Evolutionary conservation across 1,140 invertebrate genomes (phyloP).

Genomic region (Magallana gigas): DNA sequence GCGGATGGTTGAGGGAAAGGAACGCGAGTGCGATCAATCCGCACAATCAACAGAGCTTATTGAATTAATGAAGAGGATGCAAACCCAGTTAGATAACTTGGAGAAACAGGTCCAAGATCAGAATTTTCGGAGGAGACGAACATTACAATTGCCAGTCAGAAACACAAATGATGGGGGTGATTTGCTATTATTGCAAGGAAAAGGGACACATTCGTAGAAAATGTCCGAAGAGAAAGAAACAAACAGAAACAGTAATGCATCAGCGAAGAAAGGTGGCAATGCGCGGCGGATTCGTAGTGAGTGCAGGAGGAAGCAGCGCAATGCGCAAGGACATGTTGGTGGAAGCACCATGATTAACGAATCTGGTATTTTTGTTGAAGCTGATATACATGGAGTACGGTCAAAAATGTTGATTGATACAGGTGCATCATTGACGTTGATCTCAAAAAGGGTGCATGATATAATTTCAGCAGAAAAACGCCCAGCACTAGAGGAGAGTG

Average conservation of each 20-base stretch:
- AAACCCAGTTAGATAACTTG: too few species aligned
- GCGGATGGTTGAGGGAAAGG: background rate
- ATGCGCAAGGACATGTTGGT: background rate
- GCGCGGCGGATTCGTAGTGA: background rate
- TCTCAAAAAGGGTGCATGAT: background rate
- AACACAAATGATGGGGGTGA: too few species aligned
- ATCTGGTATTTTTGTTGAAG: slow-evolving; percentile 34
- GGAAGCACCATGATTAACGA: background rate
- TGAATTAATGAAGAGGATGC: too few species aligned
- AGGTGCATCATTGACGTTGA: slow-evolving; percentile 19
- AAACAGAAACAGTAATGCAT: background rate
- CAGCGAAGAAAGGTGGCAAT: background rate
- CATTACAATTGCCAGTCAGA: too few species aligned
- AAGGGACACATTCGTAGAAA: background rate
- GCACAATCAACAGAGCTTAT: too few species aligned
- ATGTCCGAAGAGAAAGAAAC: background rate
- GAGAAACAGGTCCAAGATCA: too few species aligned
- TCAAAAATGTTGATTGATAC: slow-evolving; percentile 40
- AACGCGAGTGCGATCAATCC: too few species aligned
- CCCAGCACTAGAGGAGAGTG: background rate
- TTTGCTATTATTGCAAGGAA: background rate
- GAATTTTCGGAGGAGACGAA: too few species aligned
- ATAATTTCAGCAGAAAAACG: background rate
- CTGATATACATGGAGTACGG: background rate
- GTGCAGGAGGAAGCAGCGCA: background rate